Conservation (phyloP, 2,888 invertebrate genomes). For the Dasysyrphus tricinctus region DNA sequence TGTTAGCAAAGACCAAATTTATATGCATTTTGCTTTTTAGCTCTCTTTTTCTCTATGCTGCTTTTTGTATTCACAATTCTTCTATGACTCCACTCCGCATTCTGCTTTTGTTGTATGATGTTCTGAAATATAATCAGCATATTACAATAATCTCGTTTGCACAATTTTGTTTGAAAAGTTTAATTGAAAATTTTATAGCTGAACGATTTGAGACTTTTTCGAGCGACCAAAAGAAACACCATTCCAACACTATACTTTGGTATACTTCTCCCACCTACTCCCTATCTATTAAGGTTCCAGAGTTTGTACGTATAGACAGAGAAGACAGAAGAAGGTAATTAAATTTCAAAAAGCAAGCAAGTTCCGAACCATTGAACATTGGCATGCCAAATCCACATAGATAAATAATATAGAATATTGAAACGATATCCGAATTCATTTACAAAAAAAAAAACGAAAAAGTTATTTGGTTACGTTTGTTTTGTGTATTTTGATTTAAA, state of each 20-base stretch:
- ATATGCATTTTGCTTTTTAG: slow-evolving; percentile 42
- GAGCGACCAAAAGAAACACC: slow-evolving; percentile 31
- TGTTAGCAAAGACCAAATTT: slow-evolving; percentile 62
- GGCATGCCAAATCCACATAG: slow-evolving; percentile 40
- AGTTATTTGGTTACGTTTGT: slow-evolving; percentile 19
- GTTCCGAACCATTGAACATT: slow-evolving; percentile 50
- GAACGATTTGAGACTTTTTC: slow-evolving; percentile 68
- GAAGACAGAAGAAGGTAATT: slow-evolving; percentile 59
- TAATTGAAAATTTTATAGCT: slow-evolving; percentile 76
- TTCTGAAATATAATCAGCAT: slow-evolving; percentile 69
- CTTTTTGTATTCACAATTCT: neutral
- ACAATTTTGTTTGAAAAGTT: slow-evolving; percentile 72
- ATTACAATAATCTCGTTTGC: slow-evolving; percentile 74
- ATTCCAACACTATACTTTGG: neutral
- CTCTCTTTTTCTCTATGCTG: neutral
- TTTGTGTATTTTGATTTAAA: neutral
- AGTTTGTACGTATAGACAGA: neutral
- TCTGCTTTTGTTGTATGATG: slow-evolving; percentile 5
- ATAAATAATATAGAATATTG: neutral
- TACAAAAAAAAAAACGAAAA: slow-evolving; percentile 15
- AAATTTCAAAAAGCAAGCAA: slow-evolving; percentile 54
- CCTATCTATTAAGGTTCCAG: neutral
- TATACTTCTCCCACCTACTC: neutral
- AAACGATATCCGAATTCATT: slow-evolving; percentile 48
- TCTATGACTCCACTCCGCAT: neutral